phyloP scores from a whole-genome alignment of 2,888 invertebrate genomes.

The Caradrina clavipalpis region DNA sequence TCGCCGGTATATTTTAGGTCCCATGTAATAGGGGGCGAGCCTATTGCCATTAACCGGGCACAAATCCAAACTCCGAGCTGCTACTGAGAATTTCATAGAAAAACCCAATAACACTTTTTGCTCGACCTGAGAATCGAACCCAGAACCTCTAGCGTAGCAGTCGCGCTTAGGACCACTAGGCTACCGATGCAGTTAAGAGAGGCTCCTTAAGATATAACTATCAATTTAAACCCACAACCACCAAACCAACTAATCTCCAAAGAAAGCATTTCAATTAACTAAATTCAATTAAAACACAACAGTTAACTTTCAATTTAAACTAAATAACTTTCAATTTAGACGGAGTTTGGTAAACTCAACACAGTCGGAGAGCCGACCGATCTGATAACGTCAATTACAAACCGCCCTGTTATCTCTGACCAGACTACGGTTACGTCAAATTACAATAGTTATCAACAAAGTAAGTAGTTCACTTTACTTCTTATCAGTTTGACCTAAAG shows the following conservation, averaged over 20 bases:
- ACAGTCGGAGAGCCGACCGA: conserved; percentile 27
- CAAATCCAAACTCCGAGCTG: too few relatives aligned
- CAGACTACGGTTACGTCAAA: conserved; percentile 45
- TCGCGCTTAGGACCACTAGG: too few relatives aligned
- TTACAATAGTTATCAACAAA: conserved; percentile 45
- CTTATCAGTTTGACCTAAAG: conserved; percentile 40
- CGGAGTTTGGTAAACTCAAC: conserved; percentile 43
- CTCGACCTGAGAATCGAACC: too few relatives aligned
- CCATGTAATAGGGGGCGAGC: too few relatives aligned
- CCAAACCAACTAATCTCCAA: conserved; percentile 30
- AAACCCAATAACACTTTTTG: too few relatives aligned
- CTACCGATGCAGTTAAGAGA: too few relatives aligned
- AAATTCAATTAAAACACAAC: conserved; percentile 49
- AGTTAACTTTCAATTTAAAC: conserved; percentile 38
- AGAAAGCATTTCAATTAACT: conserved; percentile 51
- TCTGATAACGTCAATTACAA: conserved; percentile 63
- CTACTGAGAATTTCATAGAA: too few relatives aligned
- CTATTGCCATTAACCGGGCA: too few relatives aligned
- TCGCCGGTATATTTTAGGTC: too few relatives aligned
- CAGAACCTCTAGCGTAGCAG: too few relatives aligned
- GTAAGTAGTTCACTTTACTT: conserved; percentile 44
- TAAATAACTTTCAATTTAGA: conserved; percentile 53
- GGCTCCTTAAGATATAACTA: background rate
- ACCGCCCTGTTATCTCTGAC: conserved; percentile 51
- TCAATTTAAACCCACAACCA: background rate